Percentiles rank a stretch among this genome's conserved stretches.
Evolutionary conservation across 2,888 invertebrate species (phyloP).

Genomic region (Pandemis cinnamomeana): DNA sequence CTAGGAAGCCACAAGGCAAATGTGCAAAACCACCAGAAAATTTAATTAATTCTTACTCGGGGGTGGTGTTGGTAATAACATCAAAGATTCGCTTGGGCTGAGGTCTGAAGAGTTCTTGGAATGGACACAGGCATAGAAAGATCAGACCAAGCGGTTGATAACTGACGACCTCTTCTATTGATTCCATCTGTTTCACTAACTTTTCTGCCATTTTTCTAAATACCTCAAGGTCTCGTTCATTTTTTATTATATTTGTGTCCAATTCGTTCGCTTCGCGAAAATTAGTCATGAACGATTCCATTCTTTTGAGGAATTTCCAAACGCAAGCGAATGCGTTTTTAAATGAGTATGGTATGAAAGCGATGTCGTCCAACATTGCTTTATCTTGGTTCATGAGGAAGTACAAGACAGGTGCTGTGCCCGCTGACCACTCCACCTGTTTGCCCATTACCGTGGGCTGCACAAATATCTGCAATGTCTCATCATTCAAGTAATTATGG

Average conservation of each 20-base stretch:
- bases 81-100: conserved; percentile 88
- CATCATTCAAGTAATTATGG: conserved; percentile 89
- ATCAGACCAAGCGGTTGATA: conserved; percentile 90
- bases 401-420: conserved; percentile 88
- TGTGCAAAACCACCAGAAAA: neutral
- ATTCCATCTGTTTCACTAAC: conserved; percentile 88
- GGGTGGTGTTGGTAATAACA: conserved; percentile 86
- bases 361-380: conserved; percentile 80
- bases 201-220: conserved; percentile 88
- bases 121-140: conserved; percentile 87
- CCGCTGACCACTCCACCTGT: conserved; percentile 90
- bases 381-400: conserved; percentile 89
- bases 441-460: conserved; percentile 94
- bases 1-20: too few relatives aligned
- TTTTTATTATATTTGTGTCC: conserved; percentile 85
- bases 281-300: conserved; percentile 87
- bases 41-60: conserved; percentile 81
- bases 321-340: conserved; percentile 86
- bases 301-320: conserved; percentile 86
- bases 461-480: conserved; percentile 88
- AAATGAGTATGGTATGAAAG: conserved; percentile 84
- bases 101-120: conserved; percentile 89
- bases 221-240: conserved; percentile 86
- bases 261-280: conserved; percentile 88
- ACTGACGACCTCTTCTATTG: conserved; percentile 87